Evolutionary conservation across 2,113 vertebrate genomes (phyloP).

Genomic region (Tylochromis polylepis): DNA sequence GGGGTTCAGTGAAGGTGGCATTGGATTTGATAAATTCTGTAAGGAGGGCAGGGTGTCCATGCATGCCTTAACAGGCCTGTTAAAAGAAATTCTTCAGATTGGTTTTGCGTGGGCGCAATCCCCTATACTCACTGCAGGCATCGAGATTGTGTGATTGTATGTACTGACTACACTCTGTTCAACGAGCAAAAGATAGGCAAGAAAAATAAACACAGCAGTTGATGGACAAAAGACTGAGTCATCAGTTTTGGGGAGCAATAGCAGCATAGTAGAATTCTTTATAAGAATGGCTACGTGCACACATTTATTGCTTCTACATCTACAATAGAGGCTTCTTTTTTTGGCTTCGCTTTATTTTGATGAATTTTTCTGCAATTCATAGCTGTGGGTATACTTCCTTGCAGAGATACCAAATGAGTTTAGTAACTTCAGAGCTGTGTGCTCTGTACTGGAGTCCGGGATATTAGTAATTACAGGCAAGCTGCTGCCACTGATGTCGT

Average conservation of each 20-base stretch:
- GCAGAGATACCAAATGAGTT: constrained; percentile 21
- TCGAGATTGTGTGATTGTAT: neutral
- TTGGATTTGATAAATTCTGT: neutral
- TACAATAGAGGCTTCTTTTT: neutral
- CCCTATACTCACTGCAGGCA: neutral
- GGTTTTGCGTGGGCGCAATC: neutral
- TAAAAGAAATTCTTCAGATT: neutral
- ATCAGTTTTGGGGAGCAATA: neutral
- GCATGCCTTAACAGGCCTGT: neutral
- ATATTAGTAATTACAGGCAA: constrained; percentile 43
- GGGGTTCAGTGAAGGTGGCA: neutral
- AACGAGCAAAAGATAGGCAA: neutral
- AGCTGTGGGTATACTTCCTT: constrained; percentile 12
- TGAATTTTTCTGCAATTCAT: constrained; percentile 14
- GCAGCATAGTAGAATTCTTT: neutral
- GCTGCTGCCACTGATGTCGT: neutral
- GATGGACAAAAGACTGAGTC: neutral
- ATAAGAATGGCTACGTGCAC: neutral
- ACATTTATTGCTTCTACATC: neutral
- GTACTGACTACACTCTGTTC: neutral
- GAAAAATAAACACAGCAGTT: constrained; percentile 1
- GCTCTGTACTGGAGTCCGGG: neutral
- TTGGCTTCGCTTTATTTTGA: neutral
- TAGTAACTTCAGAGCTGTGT: constrained; percentile 7
- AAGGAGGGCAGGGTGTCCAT: neutral